phyloP scores from a whole-genome alignment of 1,140 invertebrate species.

The Cephus cinctus region DNA sequence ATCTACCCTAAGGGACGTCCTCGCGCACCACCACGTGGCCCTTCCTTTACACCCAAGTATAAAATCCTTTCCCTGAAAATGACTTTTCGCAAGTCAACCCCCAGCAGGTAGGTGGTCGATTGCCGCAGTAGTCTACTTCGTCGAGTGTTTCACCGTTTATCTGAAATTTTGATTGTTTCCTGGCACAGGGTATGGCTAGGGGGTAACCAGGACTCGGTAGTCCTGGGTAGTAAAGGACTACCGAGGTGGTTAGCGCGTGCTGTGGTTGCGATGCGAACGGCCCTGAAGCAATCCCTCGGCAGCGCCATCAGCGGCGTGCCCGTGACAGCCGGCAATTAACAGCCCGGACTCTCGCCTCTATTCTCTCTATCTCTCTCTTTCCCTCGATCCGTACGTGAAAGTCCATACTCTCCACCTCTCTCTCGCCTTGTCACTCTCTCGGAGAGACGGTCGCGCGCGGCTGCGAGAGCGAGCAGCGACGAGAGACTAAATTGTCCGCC shows the following conservation, averaged over 20 bases:
- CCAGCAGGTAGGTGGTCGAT: constrained; percentile 20
- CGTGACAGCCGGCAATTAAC: constrained; percentile 56
- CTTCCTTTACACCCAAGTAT: constrained; percentile 7
- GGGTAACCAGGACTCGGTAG: too few relatives aligned
- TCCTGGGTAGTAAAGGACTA: too few relatives aligned
- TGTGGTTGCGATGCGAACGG: too few relatives aligned
- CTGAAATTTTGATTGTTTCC: constrained; percentile 5
- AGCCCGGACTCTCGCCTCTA: constrained; percentile 46
- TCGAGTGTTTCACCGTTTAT: constrained; percentile 26
- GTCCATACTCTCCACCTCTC: too few relatives aligned
- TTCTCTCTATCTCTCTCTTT: too few relatives aligned
- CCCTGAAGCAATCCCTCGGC: not conserved
- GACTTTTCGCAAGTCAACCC: constrained; percentile 23
- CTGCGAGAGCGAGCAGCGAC: too few relatives aligned
- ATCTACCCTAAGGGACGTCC: constrained; percentile 46
- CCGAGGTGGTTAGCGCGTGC: too few relatives aligned
- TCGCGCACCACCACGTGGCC: not conserved
- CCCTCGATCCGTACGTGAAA: too few relatives aligned
- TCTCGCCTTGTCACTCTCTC: too few relatives aligned
- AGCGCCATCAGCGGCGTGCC: constrained; percentile 40
- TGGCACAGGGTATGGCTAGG: not conserved
- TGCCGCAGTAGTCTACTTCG: constrained; percentile 40
- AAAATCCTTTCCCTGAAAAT: constrained; percentile 8
- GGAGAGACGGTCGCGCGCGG: too few relatives aligned
- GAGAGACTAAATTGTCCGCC: constrained; percentile 53